phyloP scores from a whole-genome alignment of 2,888 invertebrate species.

The Ophion slaviceki region DNA sequence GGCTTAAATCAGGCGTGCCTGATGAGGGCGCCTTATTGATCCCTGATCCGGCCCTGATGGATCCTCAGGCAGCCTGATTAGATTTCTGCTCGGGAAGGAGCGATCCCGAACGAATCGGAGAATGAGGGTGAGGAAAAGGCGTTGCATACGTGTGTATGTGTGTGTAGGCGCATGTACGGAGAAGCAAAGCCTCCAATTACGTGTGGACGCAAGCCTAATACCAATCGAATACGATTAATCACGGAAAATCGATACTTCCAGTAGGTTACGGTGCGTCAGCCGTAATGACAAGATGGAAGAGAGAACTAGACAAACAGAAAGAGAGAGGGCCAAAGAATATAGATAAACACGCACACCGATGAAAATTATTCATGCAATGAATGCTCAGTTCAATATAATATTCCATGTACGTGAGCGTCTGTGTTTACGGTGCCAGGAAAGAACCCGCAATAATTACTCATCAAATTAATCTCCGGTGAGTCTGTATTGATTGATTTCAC shows the following conservation, averaged over 20 bases:
- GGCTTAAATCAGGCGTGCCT: too few relatives aligned
- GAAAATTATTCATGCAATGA: too few relatives aligned
- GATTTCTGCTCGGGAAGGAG: too few relatives aligned
- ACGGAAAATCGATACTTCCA: constrained; percentile 46
- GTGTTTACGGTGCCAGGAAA: not conserved
- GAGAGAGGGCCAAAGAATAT: not conserved
- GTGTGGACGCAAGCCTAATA: constrained; percentile 39
- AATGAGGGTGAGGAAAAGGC: not conserved
- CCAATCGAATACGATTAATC: constrained; percentile 59
- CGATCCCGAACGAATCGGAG: not conserved
- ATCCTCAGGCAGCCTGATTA: too few relatives aligned
- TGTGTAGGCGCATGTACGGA: constrained; percentile 6
- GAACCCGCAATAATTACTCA: constrained; percentile 47
- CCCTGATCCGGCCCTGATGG: too few relatives aligned
- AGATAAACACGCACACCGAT: constrained; percentile 4
- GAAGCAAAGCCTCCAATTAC: constrained; percentile 42
- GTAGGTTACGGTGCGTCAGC: constrained; percentile 28
- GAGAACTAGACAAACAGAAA: not conserved
- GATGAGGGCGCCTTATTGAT: too few relatives aligned
- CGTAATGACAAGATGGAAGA: not conserved
- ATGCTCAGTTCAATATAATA: too few relatives aligned
- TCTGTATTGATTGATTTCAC: constrained; percentile 59
- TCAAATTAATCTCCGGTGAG: constrained; percentile 62
- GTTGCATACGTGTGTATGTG: not conserved
- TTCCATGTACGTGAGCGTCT: not conserved